Evolutionary conservation across 2,797 vertebrate species (phyloP), one percentile per base, ranked within the genome.

Genomic region (Smutsia gigantea): DNA sequence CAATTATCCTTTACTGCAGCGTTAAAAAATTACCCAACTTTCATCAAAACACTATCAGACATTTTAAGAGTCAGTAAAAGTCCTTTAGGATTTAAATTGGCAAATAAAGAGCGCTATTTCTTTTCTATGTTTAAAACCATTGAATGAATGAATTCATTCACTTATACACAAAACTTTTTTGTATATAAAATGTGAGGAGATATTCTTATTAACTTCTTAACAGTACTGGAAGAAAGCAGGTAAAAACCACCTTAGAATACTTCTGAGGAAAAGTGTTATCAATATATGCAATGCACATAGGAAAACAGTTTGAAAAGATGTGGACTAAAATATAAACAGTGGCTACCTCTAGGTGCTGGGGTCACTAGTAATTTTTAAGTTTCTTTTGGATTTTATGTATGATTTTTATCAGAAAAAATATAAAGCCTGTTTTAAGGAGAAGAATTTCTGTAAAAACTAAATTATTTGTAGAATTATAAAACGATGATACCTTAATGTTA

Each of bases 31-130:
- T 19, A 51, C 5, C 23, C 49, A 63, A 57, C 42, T 72, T 71
- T 29, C 42, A 57, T 64, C 34, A 74, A 86, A 95, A 83, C 12
- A 72, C 23, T 39, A 79, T 18, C 7, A 46, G 19, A 49, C 21
- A 55, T 68, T 93, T 95, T 55, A 69, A 96, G 87, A 34, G 49
- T 39, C 63, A 68, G 55, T 53, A 31, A 66, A 95, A 92, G 53
- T 93, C 59, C 13, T 37, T 85, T 31, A 78, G 13, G 19, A 72
- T 37, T 77, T 79, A 55, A 59, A 84, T 42, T 11, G 9, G 66
- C 34, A 63, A 39, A 27, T 10, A 63, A 39, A 27, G 7, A 46
- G 64, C 27, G 46, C 31, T 74, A 25, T 74, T 87, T 83, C 23
- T 46, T 51, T 71, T 37, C 51, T 53, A 18, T 5, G 1, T 90